A percentile compares a stretch with the other conserved stretches of the same genome.
phyloP scores from a whole-genome alignment of 2,797 vertebrate genomes.

The Sebastes paucispinis region DNA sequence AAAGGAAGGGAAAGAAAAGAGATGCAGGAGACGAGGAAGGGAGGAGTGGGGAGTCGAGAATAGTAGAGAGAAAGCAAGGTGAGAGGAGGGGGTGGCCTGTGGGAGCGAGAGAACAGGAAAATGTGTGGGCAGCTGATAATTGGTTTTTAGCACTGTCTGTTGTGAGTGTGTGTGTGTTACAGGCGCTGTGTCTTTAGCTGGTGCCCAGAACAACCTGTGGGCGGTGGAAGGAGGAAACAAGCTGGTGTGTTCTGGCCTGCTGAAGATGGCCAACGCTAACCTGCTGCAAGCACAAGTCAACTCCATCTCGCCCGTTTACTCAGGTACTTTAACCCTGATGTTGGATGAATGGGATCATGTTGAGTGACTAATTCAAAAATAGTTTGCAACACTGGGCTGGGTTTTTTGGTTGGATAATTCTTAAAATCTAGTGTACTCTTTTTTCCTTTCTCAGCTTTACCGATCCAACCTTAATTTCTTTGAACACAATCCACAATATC shows the following conservation, averaged over 20 bases:
- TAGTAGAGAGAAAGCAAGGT: slow-evolving; percentile 49
- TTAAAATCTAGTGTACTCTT: too few relatives aligned
- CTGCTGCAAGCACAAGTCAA: slow-evolving; percentile 88
- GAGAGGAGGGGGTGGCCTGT: slow-evolving; percentile 43
- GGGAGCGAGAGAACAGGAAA: slow-evolving; percentile 51
- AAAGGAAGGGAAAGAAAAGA: slow-evolving; percentile 1
- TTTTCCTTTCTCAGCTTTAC: too few relatives aligned
- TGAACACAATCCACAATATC: neutral
- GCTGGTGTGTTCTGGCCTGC: slow-evolving; percentile 91
- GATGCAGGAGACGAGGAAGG: neutral
- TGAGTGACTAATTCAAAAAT: too few relatives aligned
- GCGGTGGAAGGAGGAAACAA: slow-evolving; percentile 97
- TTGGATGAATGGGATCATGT: too few relatives aligned
- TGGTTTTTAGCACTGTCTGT: slow-evolving; percentile 55
- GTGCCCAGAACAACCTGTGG: slow-evolving; percentile 95
- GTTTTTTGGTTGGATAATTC: too few relatives aligned
- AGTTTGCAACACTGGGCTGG: too few relatives aligned
- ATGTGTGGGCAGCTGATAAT: slow-evolving; percentile 63
- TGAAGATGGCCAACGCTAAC: slow-evolving; percentile 91
- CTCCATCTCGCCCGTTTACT: slow-evolving; percentile 83
- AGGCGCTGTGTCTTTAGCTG: slow-evolving; percentile 95
- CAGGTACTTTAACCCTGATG: slow-evolving; percentile 75
- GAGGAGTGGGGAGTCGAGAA: slow-evolving; percentile 32
- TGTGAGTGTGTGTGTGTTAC: slow-evolving; percentile 35
- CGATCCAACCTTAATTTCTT: neutral